Conservation (phyloP, 2,888 invertebrate genomes). For the Bugulina stolonifera region DNA sequence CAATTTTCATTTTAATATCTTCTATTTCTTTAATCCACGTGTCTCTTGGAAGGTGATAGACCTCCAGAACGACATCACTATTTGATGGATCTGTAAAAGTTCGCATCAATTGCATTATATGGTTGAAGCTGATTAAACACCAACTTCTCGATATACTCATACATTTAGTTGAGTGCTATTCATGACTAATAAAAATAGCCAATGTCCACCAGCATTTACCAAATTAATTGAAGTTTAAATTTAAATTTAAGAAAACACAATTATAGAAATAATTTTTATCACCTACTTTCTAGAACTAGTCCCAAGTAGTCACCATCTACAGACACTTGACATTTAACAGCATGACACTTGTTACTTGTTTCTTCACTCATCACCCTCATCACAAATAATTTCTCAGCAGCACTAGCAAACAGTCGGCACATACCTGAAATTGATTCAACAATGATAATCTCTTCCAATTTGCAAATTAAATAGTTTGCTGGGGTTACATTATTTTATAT, state of each 20-base stretch:
- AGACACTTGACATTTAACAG: slow-evolving; percentile 41
- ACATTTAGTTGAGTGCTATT: too few relatives aligned
- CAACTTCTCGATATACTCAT: too few relatives aligned
- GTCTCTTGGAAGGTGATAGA: slow-evolving; percentile 42
- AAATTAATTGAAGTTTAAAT: too few relatives aligned
- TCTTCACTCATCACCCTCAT: slow-evolving; percentile 40
- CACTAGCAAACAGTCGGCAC: slow-evolving; percentile 39
- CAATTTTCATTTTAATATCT: slow-evolving; percentile 27
- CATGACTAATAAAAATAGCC: too few relatives aligned
- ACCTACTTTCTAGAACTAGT: slow-evolving; percentile 44
- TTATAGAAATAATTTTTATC: too few relatives aligned
- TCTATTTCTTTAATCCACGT: slow-evolving; percentile 45
- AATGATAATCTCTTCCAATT: background rate
- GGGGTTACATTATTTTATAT: too few relatives aligned
- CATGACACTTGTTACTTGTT: slow-evolving; percentile 33
- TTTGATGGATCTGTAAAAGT: slow-evolving; percentile 35
- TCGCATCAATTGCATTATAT: too few relatives aligned
- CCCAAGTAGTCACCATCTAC: slow-evolving; percentile 41
- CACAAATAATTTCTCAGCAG: slow-evolving; percentile 35
- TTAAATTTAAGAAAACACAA: too few relatives aligned
- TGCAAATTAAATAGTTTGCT: background rate
- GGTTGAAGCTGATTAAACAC: too few relatives aligned
- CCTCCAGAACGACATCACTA: slow-evolving; percentile 41
- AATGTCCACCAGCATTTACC: too few relatives aligned
- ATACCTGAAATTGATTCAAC: slow-evolving; percentile 35